Percentiles rank a stretch among this genome's conserved stretches.
These are phyloP conservation scores for Xestia xanthographa DNA, from an alignment of 2,888 invertebrate species.

Conservation along the genomic window DNA sequence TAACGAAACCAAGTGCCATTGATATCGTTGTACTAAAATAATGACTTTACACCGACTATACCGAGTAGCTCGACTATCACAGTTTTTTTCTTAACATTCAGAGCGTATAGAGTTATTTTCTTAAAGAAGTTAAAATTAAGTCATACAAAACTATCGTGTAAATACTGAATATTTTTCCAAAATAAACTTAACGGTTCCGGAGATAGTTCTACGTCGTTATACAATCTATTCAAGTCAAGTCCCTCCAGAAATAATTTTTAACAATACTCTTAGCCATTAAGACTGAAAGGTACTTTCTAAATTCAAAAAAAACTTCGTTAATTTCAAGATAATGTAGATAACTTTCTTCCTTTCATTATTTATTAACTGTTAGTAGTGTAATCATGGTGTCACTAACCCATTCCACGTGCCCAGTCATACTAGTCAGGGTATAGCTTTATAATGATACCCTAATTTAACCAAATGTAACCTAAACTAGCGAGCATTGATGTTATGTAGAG, in stretches of 20 bases:
- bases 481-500: slow-evolving; percentile 69
- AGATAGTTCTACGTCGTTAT: slow-evolving; percentile 81
- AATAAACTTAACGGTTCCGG: slow-evolving; percentile 77
- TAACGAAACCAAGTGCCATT: slow-evolving; percentile 74
- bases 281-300: slow-evolving; percentile 86
- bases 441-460: slow-evolving; percentile 75
- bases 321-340: slow-evolving; percentile 68
- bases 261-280: slow-evolving; percentile 88
- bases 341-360: slow-evolving; percentile 62
- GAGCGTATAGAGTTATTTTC: slow-evolving; percentile 79
- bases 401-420: slow-evolving; percentile 87
- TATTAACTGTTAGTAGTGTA: slow-evolving; percentile 74
- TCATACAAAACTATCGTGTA: slow-evolving; percentile 73
- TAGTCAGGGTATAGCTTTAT: slow-evolving; percentile 87
- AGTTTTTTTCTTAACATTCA: slow-evolving; percentile 60
- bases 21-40: slow-evolving; percentile 66
- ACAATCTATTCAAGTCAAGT: slow-evolving; percentile 85
- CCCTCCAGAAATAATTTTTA: slow-evolving; percentile 87
- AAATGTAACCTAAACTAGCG: slow-evolving; percentile 69
- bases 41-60: slow-evolving; percentile 53
- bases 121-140: slow-evolving; percentile 74
- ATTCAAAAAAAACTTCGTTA: slow-evolving; percentile 72
- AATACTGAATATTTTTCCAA: slow-evolving; percentile 84
- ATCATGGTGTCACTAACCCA: slow-evolving; percentile 81
- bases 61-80: slow-evolving; percentile 40